Evolutionary conservation across 2,797 vertebrate species (phyloP), one percentile per base, ranked within the genome.

Genomic region (Sphenopsis melanotis): DNA sequence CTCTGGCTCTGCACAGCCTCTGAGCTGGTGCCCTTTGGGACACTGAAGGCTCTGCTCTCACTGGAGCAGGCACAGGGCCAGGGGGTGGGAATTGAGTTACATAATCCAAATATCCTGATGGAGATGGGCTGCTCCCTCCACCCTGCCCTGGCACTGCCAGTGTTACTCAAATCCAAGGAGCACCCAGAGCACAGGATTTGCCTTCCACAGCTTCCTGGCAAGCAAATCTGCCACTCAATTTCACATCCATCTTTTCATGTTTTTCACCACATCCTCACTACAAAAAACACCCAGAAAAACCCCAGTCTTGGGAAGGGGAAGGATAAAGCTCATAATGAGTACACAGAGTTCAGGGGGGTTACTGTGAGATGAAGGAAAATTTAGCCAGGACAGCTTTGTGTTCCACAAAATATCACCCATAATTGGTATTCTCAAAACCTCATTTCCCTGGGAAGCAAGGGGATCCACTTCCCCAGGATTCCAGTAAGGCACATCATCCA

Each of bases 321-420:
- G 18, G 57, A 90, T 55, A 78, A 87, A 90, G 41, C 12, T 78
- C 34, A 5, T 6, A 24, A 19, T 5, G 44, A 44, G 13, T 8
- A 39, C 0, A 1, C 44, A 84, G 59, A 87, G 80, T 74, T 91
- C 87, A 90, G 89, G 10, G 55, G 3, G 17, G 82, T 39, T 63
- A 80, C 87, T 83, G 68, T 92, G 75, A 93, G 83, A 64, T 17
- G 56, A 87, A 88, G 63, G 71, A 65, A 94, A 96, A 95, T 71
- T 87, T 75, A 95, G 61, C 63, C 88, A 95, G 79, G 70, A 36
- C 37, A 83, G 20, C 6, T 55, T 27, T 49, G 41, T 11, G 7
- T 49, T 88, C 77, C 57, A 52, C 34, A 75, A 75, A 81, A 5
- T 42, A 83, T 23, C 46, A 57, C 46, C 42, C 42, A 46, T 11